A percentile compares a stretch with the other conserved stretches of the same genome.
These are phyloP conservation scores for Fragariocoptes setiger DNA, from an alignment of 1,140 invertebrate genomes.

Conservation along the genomic window DNA sequence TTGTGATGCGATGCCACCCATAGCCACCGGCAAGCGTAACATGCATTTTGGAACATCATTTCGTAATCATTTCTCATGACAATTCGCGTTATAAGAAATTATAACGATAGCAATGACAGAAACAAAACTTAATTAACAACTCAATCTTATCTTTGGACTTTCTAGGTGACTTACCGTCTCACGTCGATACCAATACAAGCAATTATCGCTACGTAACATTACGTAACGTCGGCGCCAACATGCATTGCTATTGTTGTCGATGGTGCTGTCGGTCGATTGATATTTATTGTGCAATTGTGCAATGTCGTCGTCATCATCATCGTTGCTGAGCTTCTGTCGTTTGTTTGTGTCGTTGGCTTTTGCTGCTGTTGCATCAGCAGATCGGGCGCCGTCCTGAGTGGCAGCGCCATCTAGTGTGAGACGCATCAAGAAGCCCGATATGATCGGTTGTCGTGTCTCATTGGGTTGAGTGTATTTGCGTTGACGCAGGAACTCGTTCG, in stretches of 20 bases:
- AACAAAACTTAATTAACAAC: too few relatives aligned
- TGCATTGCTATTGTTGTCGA: too few relatives aligned
- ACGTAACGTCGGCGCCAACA: conserved; percentile 79
- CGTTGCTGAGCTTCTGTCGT: not conserved
- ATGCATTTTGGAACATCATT: too few relatives aligned
- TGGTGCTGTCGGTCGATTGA: too few relatives aligned
- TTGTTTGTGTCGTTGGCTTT: not conserved
- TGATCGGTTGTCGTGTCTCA: not conserved
- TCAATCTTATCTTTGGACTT: too few relatives aligned
- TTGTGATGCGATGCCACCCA: too few relatives aligned
- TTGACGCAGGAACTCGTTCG: not conserved
- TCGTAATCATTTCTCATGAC: too few relatives aligned
- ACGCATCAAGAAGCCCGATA: not conserved
- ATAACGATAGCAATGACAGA: too few relatives aligned
- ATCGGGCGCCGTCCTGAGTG: not conserved
- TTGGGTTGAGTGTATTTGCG: not conserved
- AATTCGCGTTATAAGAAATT: too few relatives aligned
- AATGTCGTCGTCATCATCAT: too few relatives aligned
- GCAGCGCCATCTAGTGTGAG: too few relatives aligned
- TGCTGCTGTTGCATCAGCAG: not conserved
- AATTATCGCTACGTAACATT: conserved; percentile 56
- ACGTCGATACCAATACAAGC: conserved; percentile 76
- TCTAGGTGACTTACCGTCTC: conserved; percentile 24
- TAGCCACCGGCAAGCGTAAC: too few relatives aligned
- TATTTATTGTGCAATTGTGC: not conserved